Conservation (phyloP, 2,113 vertebrate species). For the Triplophysa siluroides region DNA sequence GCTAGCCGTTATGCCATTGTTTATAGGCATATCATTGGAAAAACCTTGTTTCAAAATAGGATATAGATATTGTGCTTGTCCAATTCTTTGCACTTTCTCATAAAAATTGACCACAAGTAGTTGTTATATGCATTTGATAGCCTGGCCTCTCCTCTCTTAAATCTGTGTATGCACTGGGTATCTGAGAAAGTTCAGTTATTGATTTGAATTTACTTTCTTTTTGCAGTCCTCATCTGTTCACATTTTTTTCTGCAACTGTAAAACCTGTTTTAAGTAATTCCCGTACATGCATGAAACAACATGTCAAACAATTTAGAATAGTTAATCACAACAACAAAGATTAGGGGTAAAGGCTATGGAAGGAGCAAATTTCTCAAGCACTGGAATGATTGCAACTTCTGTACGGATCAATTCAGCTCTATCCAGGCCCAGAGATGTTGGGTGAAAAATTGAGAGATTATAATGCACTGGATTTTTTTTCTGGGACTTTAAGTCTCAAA, state of each 20-base stretch:
- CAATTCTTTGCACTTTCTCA: too few relatives aligned
- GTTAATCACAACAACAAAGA: neutral
- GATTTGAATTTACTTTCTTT: neutral
- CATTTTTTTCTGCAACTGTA: neutral
- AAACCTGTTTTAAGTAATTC: neutral
- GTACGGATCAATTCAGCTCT: neutral
- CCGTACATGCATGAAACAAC: neutral
- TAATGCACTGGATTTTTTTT: constrained; percentile 55
- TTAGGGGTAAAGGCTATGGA: neutral
- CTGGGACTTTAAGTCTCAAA: neutral
- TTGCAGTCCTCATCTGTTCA: neutral
- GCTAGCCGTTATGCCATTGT: too few relatives aligned
- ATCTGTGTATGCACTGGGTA: neutral
- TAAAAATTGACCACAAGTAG: too few relatives aligned
- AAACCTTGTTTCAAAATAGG: too few relatives aligned
- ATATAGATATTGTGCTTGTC: too few relatives aligned
- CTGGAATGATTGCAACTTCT: neutral
- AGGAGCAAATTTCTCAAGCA: neutral
- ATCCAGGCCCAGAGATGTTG: neutral
- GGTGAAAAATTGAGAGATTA: constrained; percentile 52
- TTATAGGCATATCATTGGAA: too few relatives aligned
- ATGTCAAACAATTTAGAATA: neutral
- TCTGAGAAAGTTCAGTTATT: neutral
- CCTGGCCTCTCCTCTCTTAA: neutral
- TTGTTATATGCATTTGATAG: neutral